These are phyloP conservation scores for Microtus richardsoni DNA, from an alignment of 2,113 vertebrate genomes.

Conservation along the genomic window DNA sequence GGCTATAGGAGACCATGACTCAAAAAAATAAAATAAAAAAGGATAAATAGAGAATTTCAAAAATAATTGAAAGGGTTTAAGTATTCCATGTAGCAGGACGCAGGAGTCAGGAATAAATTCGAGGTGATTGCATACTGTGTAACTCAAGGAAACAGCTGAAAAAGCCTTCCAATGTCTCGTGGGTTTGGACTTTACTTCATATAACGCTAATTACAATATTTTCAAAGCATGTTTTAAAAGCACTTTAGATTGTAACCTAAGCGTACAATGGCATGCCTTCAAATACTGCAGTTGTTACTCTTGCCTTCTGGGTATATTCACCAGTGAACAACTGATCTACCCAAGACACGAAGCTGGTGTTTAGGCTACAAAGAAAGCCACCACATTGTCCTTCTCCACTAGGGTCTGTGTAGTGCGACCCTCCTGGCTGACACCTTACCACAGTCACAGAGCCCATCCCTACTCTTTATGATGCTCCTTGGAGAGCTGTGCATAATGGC, in stretches of 20 bases:
- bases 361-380: background rate
- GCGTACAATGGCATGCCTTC: background rate
- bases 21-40: background rate
- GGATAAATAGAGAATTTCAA: too few species aligned
- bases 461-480: background rate
- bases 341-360: background rate
- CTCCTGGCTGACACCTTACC: background rate
- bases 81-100: background rate
- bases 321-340: background rate
- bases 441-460: background rate
- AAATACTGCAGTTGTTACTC: background rate
- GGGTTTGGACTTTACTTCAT: background rate
- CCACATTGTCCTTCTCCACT: background rate
- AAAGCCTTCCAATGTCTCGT: background rate
- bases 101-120: background rate
- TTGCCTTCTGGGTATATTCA: background rate
- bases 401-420: background rate
- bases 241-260: background rate
- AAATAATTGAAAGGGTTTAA: background rate
- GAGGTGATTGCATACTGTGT: too few species aligned
- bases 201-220: background rate
- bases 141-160: background rate
- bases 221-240: background rate
- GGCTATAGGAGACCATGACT: background rate
- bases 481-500: background rate